Percentiles rank a stretch among this genome's conserved stretches.
These are phyloP conservation scores for Podarcis cretensis DNA, from an alignment of 2,113 vertebrate species.

Conservation along the genomic window DNA sequence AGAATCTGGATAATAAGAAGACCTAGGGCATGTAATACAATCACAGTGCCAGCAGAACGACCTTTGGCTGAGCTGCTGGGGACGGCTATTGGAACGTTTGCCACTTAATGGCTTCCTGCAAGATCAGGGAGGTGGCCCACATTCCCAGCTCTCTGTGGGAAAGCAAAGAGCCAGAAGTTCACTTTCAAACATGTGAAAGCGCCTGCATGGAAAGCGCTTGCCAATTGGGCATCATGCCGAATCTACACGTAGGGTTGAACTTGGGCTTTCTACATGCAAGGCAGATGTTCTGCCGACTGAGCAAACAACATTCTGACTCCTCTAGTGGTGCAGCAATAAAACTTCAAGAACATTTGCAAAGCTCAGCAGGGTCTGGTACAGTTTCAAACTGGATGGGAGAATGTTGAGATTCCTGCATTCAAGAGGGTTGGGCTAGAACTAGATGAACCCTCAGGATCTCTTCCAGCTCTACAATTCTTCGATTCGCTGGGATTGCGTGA, in stretches of 20 bases:
- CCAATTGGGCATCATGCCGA: not conserved
- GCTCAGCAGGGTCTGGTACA: no score
- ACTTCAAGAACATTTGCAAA: no score
- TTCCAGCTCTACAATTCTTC: no score
- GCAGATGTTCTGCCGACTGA: no score
- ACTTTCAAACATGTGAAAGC: not conserved
- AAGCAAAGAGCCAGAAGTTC: not conserved
- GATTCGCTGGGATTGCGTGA: no score
- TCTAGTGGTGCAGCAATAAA: no score
- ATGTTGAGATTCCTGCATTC: no score
- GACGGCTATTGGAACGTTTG: not conserved
- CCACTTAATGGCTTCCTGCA: not conserved
- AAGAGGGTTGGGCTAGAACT: no score
- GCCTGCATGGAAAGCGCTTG: not conserved
- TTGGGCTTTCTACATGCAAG: no score
- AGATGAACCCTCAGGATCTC: no score
- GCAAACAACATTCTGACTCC: no score
- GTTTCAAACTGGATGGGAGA: no score
- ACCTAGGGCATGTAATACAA: not conserved
- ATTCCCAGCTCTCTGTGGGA: not conserved
- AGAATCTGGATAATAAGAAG: conserved; percentile 23
- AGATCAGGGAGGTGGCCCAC: not conserved
- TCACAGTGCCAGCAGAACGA: not conserved
- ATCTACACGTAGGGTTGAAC: not conserved
- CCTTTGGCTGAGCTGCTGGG: not conserved